Evolutionary conservation across 1,140 invertebrate species (phyloP), one percentile per base, ranked within the genome.

Genomic region (Papilio helenus): DNA sequence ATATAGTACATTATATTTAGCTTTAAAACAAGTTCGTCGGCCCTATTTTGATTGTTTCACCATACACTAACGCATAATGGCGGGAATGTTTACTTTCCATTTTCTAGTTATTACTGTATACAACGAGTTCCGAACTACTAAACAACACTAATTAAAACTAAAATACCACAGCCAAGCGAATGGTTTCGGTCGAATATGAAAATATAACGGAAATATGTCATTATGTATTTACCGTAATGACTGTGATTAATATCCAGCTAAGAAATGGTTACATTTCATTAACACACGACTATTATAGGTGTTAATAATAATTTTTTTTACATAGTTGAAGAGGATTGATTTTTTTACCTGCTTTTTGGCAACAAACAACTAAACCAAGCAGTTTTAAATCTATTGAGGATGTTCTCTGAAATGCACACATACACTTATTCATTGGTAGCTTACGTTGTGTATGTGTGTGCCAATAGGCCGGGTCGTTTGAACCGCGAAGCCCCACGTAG

Each of bases 401-500:
- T 46, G 42, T 74, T 26, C 42, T 14, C 42, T 49, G 23, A 74
- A 26, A 5, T 72, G 20, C n/a, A 12, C 42, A 26, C 20, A 44
- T 44, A 74, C 12, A 12, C 44, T 26, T 34, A 44, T 39, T 39
- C 26, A 39, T 8, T 39, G n/a, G 71, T 44, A 29, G 14, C 14
- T 26, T 39, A 39, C 7, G 5, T 39, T 39, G 20, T 20, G 23
- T 74, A 44, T 46, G 72, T 51, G 72, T n/a, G 39, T 74, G 72
- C 42, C 20, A 74, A 44, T 74, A 44, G 72, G 78, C 76, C 46
- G 82, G 42, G 39, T 73, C 65, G 73, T 72, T 80, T 79, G 77
- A 85, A 81, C 80, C 55, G 49, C 72, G 89, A 90, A 89, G 87
- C 88, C 88, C 85, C 86, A 87, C 86, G 84, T 85, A 86, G 82